These are phyloP conservation scores for Haplochromis burtoni DNA, from an alignment of 2,113 vertebrate genomes.

Conservation along the genomic window DNA sequence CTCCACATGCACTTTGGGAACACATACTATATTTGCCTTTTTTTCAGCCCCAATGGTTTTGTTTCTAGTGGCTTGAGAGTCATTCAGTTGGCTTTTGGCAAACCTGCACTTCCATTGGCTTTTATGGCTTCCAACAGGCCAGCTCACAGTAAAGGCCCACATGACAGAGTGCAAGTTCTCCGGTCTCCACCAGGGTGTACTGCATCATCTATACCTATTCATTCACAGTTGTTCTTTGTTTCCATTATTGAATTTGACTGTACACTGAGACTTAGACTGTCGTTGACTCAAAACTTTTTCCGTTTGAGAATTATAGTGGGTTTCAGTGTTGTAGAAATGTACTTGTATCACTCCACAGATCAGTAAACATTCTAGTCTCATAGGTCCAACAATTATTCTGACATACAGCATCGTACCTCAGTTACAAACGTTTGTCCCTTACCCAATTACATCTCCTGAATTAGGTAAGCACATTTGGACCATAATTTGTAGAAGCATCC, in stretches of 20 bases:
- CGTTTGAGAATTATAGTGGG: background rate
- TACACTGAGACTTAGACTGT: background rate
- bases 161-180: background rate
- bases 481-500: background rate
- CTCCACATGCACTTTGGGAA: background rate
- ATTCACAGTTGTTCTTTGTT: background rate
- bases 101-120: background rate
- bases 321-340: background rate
- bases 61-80: background rate
- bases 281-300: background rate
- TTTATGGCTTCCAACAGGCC: background rate
- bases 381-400: background rate
- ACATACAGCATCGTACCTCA: background rate
- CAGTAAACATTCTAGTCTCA: background rate
- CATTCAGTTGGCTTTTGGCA: background rate
- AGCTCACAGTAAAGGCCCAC: background rate
- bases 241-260: background rate
- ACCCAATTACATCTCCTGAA: background rate
- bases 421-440: background rate
- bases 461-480: background rate
- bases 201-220: background rate
- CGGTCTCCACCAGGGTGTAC: background rate
- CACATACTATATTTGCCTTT: background rate
- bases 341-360: background rate
- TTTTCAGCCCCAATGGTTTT: fast-evolving